Conservation (phyloP, 1,140 invertebrate genomes). For the Bombus consobrinus region DNA sequence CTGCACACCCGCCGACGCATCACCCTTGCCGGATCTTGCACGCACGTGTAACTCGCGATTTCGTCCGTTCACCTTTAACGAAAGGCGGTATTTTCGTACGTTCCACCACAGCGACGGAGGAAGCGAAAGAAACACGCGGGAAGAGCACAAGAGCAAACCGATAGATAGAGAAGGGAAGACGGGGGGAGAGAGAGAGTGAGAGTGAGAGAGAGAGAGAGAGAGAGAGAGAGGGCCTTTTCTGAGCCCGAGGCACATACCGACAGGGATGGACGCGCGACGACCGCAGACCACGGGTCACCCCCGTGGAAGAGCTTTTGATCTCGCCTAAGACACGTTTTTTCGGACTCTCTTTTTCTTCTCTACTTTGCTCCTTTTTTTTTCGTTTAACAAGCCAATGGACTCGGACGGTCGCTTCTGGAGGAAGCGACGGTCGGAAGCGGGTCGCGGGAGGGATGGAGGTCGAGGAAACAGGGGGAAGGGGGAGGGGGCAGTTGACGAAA, state of each 20-base stretch:
- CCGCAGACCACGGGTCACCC: conserved; percentile 60
- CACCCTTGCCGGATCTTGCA: conserved; percentile 59
- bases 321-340: conserved; percentile 68
- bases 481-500: conserved; percentile 46
- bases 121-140: conserved; percentile 10
- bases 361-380: conserved; percentile 11
- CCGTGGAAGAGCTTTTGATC: conserved; percentile 71
- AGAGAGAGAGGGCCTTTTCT: conserved; percentile 36
- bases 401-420: conserved; percentile 39
- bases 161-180: background rate
- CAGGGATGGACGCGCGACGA: conserved; percentile 64
- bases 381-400: conserved; percentile 60
- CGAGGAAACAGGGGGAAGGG: background rate
- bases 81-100: conserved; percentile 65
- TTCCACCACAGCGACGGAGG: conserved; percentile 23
- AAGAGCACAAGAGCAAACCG: conserved; percentile 9
- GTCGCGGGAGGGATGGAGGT: background rate
- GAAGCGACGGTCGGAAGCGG: conserved; percentile 1
- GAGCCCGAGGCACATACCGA: conserved; percentile 37
- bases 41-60: conserved; percentile 71
- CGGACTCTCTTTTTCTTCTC: conserved; percentile 57
- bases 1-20: conserved; percentile 51
- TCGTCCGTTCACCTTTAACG: conserved; percentile 73
- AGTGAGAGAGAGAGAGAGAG: background rate
- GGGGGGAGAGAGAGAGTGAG: background rate